A percentile compares a stretch with the other conserved stretches of the same genome.
phyloP scores from a whole-genome alignment of 2,797 vertebrate species.

The Garrulus glandarius region DNA sequence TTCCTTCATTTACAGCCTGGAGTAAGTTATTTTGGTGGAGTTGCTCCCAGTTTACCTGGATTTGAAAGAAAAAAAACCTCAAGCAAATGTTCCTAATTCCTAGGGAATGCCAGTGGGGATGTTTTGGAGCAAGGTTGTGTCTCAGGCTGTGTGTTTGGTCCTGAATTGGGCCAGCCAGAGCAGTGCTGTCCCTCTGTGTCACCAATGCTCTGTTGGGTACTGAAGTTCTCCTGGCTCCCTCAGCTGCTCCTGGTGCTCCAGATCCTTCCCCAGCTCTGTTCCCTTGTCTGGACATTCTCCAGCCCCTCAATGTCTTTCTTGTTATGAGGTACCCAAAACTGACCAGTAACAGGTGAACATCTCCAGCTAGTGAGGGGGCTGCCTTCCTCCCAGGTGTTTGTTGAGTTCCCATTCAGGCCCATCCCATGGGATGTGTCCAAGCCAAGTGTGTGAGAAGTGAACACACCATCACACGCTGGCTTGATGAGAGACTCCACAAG shows the following conservation, averaged over 20 bases:
- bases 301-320: background rate
- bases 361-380: background rate
- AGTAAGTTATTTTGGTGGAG: background rate
- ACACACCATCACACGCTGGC: rapidly evolving
- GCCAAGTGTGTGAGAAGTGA: background rate
- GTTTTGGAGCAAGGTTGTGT: background rate
- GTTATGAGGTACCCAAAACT: background rate
- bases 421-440: background rate
- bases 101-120: background rate
- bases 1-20: background rate
- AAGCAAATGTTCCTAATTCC: background rate
- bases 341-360: background rate
- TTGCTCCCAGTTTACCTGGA: background rate
- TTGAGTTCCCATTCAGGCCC: background rate
- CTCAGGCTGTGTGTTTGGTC: background rate
- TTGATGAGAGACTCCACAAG: background rate
- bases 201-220: background rate
- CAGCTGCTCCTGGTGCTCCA: background rate
- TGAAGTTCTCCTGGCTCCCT: background rate
- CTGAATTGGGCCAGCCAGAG: background rate
- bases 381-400: background rate
- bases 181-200: background rate
- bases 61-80: background rate
- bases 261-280: background rate
- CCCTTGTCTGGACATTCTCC: background rate